phyloP scores from a whole-genome alignment of 2,113 vertebrate species.

The Pithys albifrons region DNA sequence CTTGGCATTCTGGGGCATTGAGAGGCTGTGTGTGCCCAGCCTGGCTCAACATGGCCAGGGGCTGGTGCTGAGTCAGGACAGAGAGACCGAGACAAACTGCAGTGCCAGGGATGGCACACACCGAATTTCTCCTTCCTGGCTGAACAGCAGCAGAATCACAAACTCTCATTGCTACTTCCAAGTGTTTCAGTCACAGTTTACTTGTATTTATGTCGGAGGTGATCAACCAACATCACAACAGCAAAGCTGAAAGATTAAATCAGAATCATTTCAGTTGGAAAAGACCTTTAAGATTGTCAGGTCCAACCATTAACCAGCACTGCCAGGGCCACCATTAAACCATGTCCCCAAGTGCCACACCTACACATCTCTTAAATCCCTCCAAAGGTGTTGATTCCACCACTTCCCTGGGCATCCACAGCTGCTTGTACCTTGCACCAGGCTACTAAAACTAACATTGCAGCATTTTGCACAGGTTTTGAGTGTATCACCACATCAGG shows the following conservation, averaged over 20 bases:
- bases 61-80: background rate
- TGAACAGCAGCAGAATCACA: background rate
- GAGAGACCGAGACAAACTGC: background rate
- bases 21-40: background rate
- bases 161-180: background rate
- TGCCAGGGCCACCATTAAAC: background rate
- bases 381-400: background rate
- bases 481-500: background rate
- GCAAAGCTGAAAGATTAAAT: background rate
- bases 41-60: background rate
- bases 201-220: background rate
- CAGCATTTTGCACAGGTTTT: background rate
- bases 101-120: background rate
- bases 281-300: background rate
- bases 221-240: fast-evolving
- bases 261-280: background rate
- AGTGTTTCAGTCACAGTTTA: background rate
- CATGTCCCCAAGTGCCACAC: background rate
- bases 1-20: fast-evolving
- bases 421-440: background rate
- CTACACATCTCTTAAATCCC: background rate
- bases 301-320: background rate
- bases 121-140: background rate
- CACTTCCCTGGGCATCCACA: background rate
- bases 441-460: background rate